Conservation (phyloP, 1,140 invertebrate genomes). For the Brachionus sp. region DNA sequence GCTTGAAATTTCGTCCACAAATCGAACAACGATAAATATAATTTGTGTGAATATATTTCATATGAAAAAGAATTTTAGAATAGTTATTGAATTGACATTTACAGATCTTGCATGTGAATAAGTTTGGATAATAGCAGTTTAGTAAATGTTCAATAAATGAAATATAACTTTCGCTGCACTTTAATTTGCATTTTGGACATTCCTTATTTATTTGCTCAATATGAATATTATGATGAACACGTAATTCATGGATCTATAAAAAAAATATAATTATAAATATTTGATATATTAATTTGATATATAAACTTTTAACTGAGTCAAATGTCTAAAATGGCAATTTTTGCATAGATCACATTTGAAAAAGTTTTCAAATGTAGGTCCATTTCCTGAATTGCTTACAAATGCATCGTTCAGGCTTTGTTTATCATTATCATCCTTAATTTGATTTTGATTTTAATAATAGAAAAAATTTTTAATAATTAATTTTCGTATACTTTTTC, state of each 20-base stretch:
- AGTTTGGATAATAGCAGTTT: conserved; percentile 13
- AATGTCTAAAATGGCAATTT: background rate
- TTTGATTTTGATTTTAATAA: background rate
- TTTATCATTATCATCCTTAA: background rate
- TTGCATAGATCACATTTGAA: background rate
- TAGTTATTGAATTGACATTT: conserved; percentile 3
- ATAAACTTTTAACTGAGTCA: conserved; percentile 28
- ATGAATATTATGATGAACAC: background rate
- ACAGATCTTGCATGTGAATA: conserved; percentile 13
- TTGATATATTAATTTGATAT: too few relatives aligned
- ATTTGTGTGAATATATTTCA: conserved; percentile 24
- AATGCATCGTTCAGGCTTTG: background rate
- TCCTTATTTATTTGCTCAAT: background rate
- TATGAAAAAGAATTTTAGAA: conserved; percentile 8
- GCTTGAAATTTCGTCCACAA: conserved; percentile 13
- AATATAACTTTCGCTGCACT: background rate
- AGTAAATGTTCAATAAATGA: conserved; percentile 4
- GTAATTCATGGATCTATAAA: conserved; percentile 21
- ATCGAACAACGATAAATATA: conserved; percentile 20
- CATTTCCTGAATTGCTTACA: background rate
- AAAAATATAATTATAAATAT: background rate
- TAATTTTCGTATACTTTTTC: background rate
- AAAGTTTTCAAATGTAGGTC: background rate
- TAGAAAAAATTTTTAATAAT: background rate
- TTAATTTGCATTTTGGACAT: conserved; percentile 7